These are phyloP conservation scores for Alviniconcha marisindica DNA, from an alignment of 1,140 invertebrate species.

Conservation along the genomic window DNA sequence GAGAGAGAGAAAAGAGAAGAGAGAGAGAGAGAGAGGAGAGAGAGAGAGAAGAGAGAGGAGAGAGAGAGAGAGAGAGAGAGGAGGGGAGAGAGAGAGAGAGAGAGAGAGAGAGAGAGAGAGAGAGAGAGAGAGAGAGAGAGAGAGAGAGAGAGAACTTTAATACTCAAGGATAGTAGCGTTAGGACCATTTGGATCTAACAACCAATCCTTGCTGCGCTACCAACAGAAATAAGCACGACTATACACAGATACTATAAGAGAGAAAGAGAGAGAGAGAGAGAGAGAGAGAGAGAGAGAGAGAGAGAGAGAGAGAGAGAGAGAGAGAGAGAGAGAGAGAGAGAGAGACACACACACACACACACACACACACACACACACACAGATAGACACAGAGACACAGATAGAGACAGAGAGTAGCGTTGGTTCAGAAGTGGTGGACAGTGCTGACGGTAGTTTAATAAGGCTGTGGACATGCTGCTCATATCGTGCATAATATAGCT, in stretches of 20 bases:
- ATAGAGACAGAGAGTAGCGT: neutral
- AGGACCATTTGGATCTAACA: no score
- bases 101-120: conserved; percentile 14
- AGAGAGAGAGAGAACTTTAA: conserved; percentile 4
- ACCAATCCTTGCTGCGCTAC: no score
- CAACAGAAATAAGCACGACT: no score
- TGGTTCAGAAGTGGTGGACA: neutral
- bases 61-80: neutral
- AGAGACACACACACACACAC: neutral
- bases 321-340: conserved; percentile 13
- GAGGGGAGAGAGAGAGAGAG: conserved; percentile 11
- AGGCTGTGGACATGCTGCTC: neutral
- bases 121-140: conserved; percentile 13
- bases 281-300: conserved; percentile 18
- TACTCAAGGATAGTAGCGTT: no score
- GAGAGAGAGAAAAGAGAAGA: neutral
- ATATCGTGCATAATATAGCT: no score
- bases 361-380: neutral
- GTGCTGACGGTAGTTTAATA: neutral
- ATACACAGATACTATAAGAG: no score
- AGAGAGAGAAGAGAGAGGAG: neutral
- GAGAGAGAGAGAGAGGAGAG: neutral
- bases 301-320: conserved; percentile 9
- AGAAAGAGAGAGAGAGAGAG: neutral
- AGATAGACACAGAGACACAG: neutral